A percentile compares a stretch with the other conserved stretches of the same genome.
phyloP scores from a whole-genome alignment of 2,888 invertebrate genomes.

The Galeopsomyia nigrocyanea region DNA sequence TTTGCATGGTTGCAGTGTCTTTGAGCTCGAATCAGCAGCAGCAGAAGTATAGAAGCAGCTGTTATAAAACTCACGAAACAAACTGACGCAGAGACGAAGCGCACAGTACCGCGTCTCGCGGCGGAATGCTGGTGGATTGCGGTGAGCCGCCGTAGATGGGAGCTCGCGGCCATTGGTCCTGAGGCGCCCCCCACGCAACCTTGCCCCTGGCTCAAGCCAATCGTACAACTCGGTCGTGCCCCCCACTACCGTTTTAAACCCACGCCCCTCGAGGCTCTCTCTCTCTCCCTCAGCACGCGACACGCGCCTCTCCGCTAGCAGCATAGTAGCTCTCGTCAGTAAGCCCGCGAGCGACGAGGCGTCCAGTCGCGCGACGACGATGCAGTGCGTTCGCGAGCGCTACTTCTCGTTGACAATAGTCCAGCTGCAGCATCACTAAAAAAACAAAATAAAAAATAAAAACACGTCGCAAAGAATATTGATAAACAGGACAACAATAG shows the following conservation, averaged over 20 bases:
- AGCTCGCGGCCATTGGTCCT: conserved; percentile 55
- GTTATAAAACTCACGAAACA: too few species aligned
- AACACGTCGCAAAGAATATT: too few species aligned
- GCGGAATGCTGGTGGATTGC: conserved; percentile 38
- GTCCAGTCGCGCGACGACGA: conserved; percentile 36
- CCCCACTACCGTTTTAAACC: conserved; percentile 47
- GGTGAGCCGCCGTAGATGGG: conserved; percentile 23
- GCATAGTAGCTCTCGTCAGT: conserved; percentile 56
- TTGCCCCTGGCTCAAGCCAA: conserved; percentile 54
- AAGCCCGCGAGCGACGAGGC: conserved; percentile 64
- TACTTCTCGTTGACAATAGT: background rate
- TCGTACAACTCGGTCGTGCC: conserved; percentile 32
- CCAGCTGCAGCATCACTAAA: too few species aligned
- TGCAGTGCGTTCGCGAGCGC: conserved; percentile 12
- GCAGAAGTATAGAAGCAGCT: too few species aligned
- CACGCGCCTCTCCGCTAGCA: conserved; percentile 54
- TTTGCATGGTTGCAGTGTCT: too few species aligned
- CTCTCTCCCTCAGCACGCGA: conserved; percentile 56
- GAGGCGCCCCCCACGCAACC: conserved; percentile 51
- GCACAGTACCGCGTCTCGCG: conserved; percentile 41
- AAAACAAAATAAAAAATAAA: too few species aligned
- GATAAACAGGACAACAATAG: too few species aligned
- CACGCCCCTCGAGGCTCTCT: conserved; percentile 21
- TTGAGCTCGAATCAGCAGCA: too few species aligned
- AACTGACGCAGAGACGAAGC: conserved; percentile 1